These are phyloP conservation scores for Tetheella fluctuosa DNA, from an alignment of 2,888 invertebrate genomes.

Conservation along the genomic window DNA sequence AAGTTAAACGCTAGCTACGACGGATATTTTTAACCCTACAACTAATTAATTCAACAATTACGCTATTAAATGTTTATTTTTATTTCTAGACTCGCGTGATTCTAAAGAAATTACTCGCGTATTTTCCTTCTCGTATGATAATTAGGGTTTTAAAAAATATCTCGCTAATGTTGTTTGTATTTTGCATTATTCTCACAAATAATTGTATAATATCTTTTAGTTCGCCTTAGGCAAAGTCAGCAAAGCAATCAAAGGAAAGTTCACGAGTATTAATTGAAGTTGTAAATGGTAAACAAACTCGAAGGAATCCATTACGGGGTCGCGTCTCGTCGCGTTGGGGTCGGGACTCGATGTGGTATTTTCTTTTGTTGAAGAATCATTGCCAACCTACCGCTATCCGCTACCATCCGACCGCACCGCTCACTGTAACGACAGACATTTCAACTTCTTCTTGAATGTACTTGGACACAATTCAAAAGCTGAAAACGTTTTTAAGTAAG, in stretches of 20 bases:
- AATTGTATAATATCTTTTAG: background rate
- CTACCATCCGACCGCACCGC: background rate
- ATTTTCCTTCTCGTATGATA: background rate
- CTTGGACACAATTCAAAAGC: background rate
- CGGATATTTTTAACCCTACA: background rate
- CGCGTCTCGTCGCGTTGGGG: background rate
- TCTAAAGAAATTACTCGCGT: background rate
- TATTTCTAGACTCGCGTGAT: background rate
- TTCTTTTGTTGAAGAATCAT: background rate
- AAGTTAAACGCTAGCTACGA: background rate
- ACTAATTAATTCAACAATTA: conserved; percentile 4
- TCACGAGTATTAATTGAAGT: background rate
- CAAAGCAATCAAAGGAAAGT: background rate
- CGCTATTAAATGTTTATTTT: background rate
- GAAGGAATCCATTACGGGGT: background rate
- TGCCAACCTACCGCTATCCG: background rate
- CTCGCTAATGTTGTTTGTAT: too few relatives aligned
- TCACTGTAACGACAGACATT: background rate
- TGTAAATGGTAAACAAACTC: background rate
- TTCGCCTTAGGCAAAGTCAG: background rate
- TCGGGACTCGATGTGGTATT: background rate
- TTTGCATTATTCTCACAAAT: background rate
- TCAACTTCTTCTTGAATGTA: background rate
- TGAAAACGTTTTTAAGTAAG: background rate
- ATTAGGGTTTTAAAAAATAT: too few relatives aligned